Percentiles rank a stretch among this genome's conserved stretches.
Evolutionary conservation across 2,797 vertebrate species (phyloP).

Genomic region (Sebastes minor): DNA sequence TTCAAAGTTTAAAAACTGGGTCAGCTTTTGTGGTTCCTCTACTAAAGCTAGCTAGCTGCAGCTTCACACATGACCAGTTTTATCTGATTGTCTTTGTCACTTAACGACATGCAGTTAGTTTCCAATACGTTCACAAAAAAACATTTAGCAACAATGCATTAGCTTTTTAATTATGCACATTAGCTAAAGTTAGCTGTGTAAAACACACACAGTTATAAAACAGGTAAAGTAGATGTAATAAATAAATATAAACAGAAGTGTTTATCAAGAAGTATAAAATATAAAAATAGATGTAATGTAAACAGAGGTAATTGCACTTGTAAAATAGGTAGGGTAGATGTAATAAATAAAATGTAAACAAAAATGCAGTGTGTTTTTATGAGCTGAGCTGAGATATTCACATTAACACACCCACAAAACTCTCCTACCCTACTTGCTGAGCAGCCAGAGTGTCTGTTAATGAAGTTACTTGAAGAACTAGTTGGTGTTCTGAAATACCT

Average conservation of each 20-base stretch:
- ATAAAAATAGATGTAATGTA: no score
- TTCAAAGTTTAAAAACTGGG: slow-evolving; percentile 71
- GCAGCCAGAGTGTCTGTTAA: neutral
- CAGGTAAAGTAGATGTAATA: no score
- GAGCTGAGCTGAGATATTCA: neutral
- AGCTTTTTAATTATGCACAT: neutral
- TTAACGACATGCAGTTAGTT: slow-evolving; percentile 2
- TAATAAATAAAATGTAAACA: no score
- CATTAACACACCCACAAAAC: neutral
- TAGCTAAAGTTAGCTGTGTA: neutral
- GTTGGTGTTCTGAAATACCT: neutral
- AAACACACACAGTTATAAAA: no score
- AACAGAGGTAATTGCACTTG: no score
- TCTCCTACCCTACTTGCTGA: neutral
- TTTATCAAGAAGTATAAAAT: no score
- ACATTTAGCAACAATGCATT: neutral
- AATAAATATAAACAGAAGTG: no score
- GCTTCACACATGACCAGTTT: slow-evolving; percentile 66
- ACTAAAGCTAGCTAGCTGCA: slow-evolving; percentile 21
- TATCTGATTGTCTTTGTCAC: slow-evolving; percentile 33
- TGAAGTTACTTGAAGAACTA: neutral
- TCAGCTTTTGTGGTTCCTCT: slow-evolving; percentile 72
- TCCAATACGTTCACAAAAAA: no score
- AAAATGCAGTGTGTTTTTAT: no score
- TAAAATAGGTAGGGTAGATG: no score